These are phyloP conservation scores for Alligator sinensis DNA, from an alignment of 2,113 vertebrate species.

Conservation along the genomic window DNA sequence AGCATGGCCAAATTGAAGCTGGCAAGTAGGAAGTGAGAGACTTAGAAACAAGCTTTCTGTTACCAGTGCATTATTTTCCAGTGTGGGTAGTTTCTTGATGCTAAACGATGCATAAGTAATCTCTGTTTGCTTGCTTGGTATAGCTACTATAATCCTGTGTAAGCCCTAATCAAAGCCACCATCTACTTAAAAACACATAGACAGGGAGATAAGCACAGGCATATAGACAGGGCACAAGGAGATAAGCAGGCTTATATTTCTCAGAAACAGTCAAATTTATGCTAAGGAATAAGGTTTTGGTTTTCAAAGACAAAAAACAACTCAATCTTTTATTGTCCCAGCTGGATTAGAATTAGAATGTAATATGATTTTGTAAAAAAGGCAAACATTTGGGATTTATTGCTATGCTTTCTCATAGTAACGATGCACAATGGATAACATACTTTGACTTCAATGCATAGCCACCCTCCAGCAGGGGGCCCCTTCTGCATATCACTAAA, in stretches of 20 bases:
- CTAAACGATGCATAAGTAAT: background rate
- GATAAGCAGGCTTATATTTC: background rate
- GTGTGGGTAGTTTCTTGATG: background rate
- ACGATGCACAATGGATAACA: fast-evolving
- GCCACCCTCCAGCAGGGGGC: conserved; percentile 30
- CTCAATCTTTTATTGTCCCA: too few species aligned
- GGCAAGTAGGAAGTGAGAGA: background rate
- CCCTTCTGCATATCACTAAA: background rate
- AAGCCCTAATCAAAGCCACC: background rate
- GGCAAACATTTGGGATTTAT: background rate
- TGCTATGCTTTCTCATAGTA: background rate
- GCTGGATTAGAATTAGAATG: background rate
- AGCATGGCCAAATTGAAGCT: background rate
- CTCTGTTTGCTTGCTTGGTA: background rate
- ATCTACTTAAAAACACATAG: background rate
- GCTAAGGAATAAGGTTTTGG: background rate
- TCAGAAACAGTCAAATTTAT: background rate
- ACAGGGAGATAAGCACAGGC: background rate
- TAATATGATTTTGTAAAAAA: background rate
- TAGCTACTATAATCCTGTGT: background rate
- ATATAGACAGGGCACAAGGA: too few species aligned
- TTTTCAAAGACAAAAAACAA: background rate
- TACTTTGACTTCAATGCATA: background rate
- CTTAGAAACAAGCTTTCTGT: background rate
- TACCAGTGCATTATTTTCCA: background rate